Percentiles rank a stretch among this genome's conserved stretches.
Evolutionary conservation across 1,140 invertebrate species (phyloP).

Genomic region (Lethocerus indicus): DNA sequence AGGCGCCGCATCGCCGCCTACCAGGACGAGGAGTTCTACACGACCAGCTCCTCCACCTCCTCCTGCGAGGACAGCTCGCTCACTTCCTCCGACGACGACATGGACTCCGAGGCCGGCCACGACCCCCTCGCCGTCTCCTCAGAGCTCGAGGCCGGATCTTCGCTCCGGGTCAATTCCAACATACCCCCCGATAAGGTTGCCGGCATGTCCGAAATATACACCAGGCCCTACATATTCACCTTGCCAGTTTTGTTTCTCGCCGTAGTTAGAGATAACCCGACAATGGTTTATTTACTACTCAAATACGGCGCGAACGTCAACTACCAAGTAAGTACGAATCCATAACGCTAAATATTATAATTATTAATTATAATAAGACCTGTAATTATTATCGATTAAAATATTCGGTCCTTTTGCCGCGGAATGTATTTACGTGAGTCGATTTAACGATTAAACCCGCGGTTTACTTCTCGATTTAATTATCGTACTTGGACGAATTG

Average conservation of each 20-base stretch:
- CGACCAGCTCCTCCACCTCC: conserved; percentile 13
- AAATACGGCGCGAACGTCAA: conserved; percentile 33
- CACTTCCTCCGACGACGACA: too few species aligned
- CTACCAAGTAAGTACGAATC: conserved; percentile 24
- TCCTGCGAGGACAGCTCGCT: too few species aligned
- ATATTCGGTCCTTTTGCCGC: too few species aligned
- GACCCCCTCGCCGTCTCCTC: conserved; percentile 13
- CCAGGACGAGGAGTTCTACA: conserved; percentile 15
- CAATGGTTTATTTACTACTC: conserved; percentile 32
- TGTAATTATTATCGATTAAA: too few species aligned
- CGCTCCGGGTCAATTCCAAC: conserved; percentile 21
- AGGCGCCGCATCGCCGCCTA: conserved; percentile 18
- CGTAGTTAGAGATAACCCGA: conserved; percentile 29
- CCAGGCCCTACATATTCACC: conserved; percentile 28
- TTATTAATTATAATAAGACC: too few species aligned
- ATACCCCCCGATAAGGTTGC: conserved; percentile 19
- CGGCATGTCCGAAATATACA: conserved; percentile 28
- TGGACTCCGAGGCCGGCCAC: conserved; percentile 13
- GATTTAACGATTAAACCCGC: too few species aligned
- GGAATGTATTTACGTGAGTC: too few species aligned
- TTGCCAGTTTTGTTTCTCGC: conserved; percentile 36
- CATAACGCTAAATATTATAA: too few species aligned
- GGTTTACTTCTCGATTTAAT: too few species aligned
- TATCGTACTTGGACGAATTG: too few species aligned
- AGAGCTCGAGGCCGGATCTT: conserved; percentile 13